Base-by-base conservation (phyloP, 1,140 invertebrate genomes). In the Epicauta chinensis region DNA sequence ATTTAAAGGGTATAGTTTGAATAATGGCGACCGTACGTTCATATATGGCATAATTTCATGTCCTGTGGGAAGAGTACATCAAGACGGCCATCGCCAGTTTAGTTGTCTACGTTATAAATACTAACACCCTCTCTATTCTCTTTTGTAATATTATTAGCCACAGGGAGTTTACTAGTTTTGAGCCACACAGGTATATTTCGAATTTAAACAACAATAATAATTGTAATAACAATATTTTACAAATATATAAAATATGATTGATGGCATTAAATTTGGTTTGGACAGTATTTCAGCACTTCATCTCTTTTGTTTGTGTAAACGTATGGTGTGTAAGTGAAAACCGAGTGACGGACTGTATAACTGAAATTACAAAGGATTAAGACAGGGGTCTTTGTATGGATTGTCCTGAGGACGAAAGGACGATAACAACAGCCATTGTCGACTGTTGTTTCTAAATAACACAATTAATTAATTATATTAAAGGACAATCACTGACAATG, bases 1-100 rank as follows among this genome's bases (percentile, higher is more conserved):
- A 56, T 56, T 56, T 56, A 56, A 56, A 56, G 55, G 55, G 55
- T 53, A 56, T 56, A 53, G 50, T 56, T 56, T 56, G 55, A 56
- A 56, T 56, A 56, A 56, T 56, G 55, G 55, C 41, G 50, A 39
- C 55, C 40, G 52, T 56, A 56, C 45, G 55, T 56, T 56, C 55
- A 56, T 56, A 56, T 56, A 46, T 39, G 50, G 55, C 55, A 53
- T 52, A 53, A 56, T 56, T 56, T 53, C 49, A 34, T 42, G 40
- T 56, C 55, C 55, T 56, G 50, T 38, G 55, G 55, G 55, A 56
- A 56, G 55, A 53, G 49, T 56, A 56, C 49, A 56, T 56, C 55
- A 56, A 53, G 50, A 42, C 50, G 49, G 41, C 41, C 32, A 34
- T 12, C 32, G 10, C 10, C 32, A 34, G 32, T 23, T 23, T 23